Percentiles rank a stretch among this genome's conserved stretches.
Evolutionary conservation across 2,113 vertebrate genomes (phyloP).

Genomic region (Pantherophis guttatus): DNA sequence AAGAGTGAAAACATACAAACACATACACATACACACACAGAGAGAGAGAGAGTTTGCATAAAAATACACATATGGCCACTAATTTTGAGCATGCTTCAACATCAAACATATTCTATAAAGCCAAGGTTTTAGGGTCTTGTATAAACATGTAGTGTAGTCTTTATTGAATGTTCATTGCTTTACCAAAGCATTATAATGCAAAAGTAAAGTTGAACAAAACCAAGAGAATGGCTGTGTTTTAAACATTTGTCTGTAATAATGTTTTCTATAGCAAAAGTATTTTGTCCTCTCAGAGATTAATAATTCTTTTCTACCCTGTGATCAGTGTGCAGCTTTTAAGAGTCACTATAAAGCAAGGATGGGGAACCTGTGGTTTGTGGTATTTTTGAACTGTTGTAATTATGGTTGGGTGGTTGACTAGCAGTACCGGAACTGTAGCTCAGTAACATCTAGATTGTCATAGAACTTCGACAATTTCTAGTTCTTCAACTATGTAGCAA

Average conservation of each 20-base stretch:
- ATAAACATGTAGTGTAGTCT: slow-evolving; percentile 15
- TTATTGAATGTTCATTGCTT: slow-evolving; percentile 12
- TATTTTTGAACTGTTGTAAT: background rate
- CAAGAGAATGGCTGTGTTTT: background rate
- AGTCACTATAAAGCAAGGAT: background rate
- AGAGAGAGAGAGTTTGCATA: too few species aligned
- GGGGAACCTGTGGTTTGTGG: background rate
- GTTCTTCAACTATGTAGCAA: background rate
- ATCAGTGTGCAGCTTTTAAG: background rate
- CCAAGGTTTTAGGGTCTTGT: background rate
- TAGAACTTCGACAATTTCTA: background rate
- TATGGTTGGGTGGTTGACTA: background rate
- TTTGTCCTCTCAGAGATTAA: background rate
- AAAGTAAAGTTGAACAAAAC: background rate
- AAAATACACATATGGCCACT: slow-evolving; percentile 33
- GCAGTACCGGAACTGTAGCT: background rate
- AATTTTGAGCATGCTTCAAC: slow-evolving; percentile 22
- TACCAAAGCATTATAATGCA: slow-evolving; percentile 5
- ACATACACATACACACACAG: background rate
- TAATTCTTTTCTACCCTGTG: background rate
- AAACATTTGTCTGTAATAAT: background rate
- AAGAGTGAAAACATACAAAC: slow-evolving; percentile 48
- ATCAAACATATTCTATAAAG: slow-evolving; percentile 15
- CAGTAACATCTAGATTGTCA: background rate
- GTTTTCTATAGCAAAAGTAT: background rate